Percentiles rank a stretch among this genome's conserved stretches.
phyloP scores from a whole-genome alignment of 2,888 invertebrate genomes.

The Neuroscelio doddi region DNA sequence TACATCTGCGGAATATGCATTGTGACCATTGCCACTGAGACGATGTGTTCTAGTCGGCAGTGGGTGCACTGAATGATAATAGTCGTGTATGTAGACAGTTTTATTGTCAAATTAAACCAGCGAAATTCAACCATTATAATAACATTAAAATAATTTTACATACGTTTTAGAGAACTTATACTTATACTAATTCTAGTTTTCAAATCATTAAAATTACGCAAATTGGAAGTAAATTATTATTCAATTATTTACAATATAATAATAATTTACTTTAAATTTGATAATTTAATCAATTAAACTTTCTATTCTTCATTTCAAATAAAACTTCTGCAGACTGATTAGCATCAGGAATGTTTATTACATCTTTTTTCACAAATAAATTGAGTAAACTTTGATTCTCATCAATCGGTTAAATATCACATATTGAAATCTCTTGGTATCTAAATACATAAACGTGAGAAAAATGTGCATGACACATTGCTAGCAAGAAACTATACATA shows the following conservation, averaged over 20 bases:
- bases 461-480: slow-evolving; percentile 14
- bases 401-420: slow-evolving; percentile 40
- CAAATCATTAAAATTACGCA: no score
- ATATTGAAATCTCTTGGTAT: slow-evolving; percentile 24
- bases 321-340: slow-evolving; percentile 34
- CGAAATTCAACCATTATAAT: no score
- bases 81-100: no score
- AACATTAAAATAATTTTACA: no score
- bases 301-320: background rate
- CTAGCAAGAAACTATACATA: slow-evolving; percentile 11
- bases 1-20: slow-evolving; percentile 17
- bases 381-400: slow-evolving; percentile 39
- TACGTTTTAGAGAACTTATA: no score
- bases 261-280: no score
- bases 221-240: no score
- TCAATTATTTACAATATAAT: no score
- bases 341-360: slow-evolving; percentile 31
- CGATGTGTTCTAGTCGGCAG: slow-evolving; percentile 10
- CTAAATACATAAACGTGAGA: slow-evolving; percentile 15
- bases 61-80: slow-evolving; percentile 16
- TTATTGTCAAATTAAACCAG: no score
- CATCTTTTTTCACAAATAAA: slow-evolving; percentile 44
- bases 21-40: slow-evolving; percentile 17
- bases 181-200: no score
- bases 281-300: no score